Conservation (phyloP, 2,113 vertebrate species). For the Phylloscopus trochilus region DNA sequence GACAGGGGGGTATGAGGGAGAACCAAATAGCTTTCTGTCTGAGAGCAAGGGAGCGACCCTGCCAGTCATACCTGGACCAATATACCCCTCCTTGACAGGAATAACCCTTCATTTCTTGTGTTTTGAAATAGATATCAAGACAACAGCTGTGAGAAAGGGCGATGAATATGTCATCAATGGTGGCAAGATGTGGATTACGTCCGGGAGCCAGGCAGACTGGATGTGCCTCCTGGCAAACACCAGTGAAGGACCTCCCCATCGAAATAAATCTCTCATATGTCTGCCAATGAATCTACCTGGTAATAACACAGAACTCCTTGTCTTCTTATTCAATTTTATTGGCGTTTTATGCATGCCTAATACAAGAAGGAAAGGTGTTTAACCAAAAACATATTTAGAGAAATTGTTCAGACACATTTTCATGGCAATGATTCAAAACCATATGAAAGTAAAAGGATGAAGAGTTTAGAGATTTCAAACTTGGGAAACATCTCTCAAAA, state of each 20-base stretch:
- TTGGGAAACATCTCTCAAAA: background rate
- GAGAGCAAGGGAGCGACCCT: background rate
- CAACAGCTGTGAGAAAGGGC: slow-evolving; percentile 77
- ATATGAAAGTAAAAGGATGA: background rate
- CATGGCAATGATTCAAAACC: background rate
- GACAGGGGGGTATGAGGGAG: background rate
- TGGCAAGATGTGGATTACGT: slow-evolving; percentile 84
- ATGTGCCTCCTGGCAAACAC: slow-evolving; percentile 84
- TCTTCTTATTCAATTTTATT: background rate
- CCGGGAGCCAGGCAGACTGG: slow-evolving; percentile 79
- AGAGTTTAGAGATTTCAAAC: background rate
- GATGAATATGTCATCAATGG: slow-evolving; percentile 81
- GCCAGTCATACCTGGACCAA: background rate
- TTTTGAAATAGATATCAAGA: slow-evolving; percentile 76
- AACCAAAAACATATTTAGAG: background rate
- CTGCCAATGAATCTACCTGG: slow-evolving; percentile 81
- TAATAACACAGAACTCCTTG: slow-evolving; percentile 30
- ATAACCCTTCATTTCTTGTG: background rate
- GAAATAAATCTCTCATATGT: slow-evolving; percentile 84
- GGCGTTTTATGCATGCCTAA: background rate
- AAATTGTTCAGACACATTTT: background rate
- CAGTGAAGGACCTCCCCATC: slow-evolving; percentile 73
- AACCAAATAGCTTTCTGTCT: background rate
- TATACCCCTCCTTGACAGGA: background rate
- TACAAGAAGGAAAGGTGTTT: background rate